These are phyloP conservation scores for Pantherophis guttatus DNA, from an alignment of 2,113 vertebrate species.

Conservation along the genomic window DNA sequence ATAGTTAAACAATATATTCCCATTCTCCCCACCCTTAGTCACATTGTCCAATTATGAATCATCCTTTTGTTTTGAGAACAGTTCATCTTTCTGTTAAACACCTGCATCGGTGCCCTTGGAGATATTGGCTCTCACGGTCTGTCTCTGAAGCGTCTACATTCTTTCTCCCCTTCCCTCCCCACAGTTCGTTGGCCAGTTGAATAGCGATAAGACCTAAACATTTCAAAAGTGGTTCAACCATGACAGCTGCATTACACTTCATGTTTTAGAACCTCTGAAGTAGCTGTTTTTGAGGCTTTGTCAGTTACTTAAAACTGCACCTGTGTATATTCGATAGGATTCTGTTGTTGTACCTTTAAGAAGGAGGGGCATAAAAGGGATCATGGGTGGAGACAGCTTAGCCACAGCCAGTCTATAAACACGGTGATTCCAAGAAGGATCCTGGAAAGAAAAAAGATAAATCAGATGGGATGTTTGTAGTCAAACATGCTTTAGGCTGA, in stretches of 20 bases:
- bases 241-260: not conserved
- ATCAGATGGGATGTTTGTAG: not conserved
- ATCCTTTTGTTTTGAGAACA: too few relatives aligned
- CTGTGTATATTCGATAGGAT: not conserved
- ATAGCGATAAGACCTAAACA: too few relatives aligned
- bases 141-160: too few relatives aligned
- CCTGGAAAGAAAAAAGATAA: constrained; percentile 62
- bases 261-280: not conserved
- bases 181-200: too few relatives aligned
- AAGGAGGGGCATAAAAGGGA: constrained; percentile 92
- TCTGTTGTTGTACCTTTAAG: constrained; percentile 82
- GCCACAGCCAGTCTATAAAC: constrained; percentile 85
- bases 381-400: constrained; percentile 89
- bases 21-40: too few relatives aligned
- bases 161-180: too few relatives aligned
- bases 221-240: too few relatives aligned
- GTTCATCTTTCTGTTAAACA: too few relatives aligned
- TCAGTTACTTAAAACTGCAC: not conserved
- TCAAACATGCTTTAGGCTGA: not conserved
- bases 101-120: too few relatives aligned
- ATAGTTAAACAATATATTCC: too few relatives aligned
- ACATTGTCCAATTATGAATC: too few relatives aligned
- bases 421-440: constrained; percentile 91
- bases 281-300: not conserved
- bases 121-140: too few relatives aligned